phyloP scores from a whole-genome alignment of 2,113 vertebrate species.

The Sylvia atricapilla region DNA sequence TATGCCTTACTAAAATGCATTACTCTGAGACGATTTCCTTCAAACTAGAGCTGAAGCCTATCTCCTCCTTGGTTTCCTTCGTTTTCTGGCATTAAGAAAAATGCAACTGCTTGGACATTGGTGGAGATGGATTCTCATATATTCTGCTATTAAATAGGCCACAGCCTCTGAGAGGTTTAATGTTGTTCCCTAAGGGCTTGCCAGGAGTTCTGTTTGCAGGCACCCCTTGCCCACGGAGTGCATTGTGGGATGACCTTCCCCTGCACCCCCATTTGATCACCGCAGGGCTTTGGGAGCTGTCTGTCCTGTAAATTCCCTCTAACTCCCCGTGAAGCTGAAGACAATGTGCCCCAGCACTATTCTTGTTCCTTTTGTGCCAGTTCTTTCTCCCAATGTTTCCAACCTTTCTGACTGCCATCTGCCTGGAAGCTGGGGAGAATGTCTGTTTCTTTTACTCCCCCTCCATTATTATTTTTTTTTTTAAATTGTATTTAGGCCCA shows the following conservation, averaged over 20 bases:
- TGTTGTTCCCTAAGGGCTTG: not conserved
- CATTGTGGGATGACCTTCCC: not conserved
- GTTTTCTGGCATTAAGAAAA: not conserved
- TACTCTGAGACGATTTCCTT: not conserved
- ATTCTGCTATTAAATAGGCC: not conserved
- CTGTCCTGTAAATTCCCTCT: not conserved
- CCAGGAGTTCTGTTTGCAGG: not conserved
- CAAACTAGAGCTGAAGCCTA: not conserved
- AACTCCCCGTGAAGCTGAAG: not conserved
- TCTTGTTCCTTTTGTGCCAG: not conserved
- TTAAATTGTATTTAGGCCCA: not conserved
- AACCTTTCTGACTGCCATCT: not conserved
- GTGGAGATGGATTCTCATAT: not conserved
- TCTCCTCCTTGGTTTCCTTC: not conserved
- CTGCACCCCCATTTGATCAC: not conserved
- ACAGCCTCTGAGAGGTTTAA: not conserved
- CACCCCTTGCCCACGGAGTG: not conserved
- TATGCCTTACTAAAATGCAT: not conserved
- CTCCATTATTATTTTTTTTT: fast-evolving
- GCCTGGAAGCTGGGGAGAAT: not conserved
- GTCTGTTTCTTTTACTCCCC: fast-evolving
- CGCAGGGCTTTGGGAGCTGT: not conserved
- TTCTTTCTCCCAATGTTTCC: not conserved
- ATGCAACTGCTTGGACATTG: not conserved
- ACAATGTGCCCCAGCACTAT: not conserved